These are phyloP conservation scores for Crocuta crocuta DNA, from an alignment of 2,113 vertebrate genomes.

Conservation along the genomic window DNA sequence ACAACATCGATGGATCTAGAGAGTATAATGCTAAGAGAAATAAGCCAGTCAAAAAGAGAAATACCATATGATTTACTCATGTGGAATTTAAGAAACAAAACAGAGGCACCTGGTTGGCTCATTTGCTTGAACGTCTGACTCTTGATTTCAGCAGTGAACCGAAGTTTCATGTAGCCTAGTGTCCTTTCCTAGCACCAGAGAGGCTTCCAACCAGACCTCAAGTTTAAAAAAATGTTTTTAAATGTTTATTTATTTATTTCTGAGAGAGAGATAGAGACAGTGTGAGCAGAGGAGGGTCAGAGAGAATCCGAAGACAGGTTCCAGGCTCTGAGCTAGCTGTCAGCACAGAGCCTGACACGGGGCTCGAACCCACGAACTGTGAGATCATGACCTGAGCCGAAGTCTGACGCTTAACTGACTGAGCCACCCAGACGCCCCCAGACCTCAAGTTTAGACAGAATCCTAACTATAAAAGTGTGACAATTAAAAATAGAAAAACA, in stretches of 20 bases:
- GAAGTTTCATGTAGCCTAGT: neutral
- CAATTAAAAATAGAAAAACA: conserved; percentile 65
- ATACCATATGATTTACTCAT: neutral
- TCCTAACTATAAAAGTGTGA: conserved; percentile 52
- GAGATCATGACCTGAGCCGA: no score
- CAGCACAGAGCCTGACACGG: no score
- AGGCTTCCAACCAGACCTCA: conserved; percentile 8
- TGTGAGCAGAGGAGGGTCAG: no score
- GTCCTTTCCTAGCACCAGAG: neutral
- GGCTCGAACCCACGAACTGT: no score
- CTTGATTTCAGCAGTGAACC: neutral
- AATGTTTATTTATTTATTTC: no score
- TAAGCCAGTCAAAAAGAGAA: neutral
- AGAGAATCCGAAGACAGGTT: no score
- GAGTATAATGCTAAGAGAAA: neutral
- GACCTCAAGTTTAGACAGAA: conserved; percentile 14
- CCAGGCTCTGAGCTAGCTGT: no score
- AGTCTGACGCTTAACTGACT: no score
- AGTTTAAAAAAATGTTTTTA: neutral
- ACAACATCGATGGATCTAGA: neutral
- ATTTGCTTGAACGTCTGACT: no score
- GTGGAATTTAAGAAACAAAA: neutral
- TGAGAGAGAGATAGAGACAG: no score
- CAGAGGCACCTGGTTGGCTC: neutral
- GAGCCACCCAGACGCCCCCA: neutral